phyloP scores from a whole-genome alignment of 2,888 invertebrate genomes.

The Agonopterix heracliana region DNA sequence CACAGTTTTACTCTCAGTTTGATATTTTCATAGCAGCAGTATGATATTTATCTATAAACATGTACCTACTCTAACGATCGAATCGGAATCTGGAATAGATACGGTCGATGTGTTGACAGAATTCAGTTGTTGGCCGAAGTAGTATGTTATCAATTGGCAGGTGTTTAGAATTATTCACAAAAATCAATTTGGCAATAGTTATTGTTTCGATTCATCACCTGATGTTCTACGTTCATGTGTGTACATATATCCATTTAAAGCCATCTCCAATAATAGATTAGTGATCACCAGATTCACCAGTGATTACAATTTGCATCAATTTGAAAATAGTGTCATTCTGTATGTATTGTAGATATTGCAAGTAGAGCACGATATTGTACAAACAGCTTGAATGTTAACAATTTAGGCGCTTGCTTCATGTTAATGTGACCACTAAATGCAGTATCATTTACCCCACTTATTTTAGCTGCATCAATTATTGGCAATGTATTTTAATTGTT shows the following conservation, averaged over 20 bases:
- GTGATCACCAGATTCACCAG: too few relatives aligned
- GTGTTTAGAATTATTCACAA: constrained; percentile 23
- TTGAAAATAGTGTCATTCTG: too few relatives aligned
- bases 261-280: too few relatives aligned
- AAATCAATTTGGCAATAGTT: constrained; percentile 32
- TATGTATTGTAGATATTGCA: not conserved
- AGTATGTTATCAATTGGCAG: constrained; percentile 36
- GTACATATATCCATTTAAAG: too few relatives aligned
- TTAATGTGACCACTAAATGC: constrained; percentile 12
- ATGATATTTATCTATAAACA: too few relatives aligned
- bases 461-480: constrained; percentile 16
- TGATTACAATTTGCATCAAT: too few relatives aligned
- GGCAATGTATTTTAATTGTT: constrained; percentile 61
- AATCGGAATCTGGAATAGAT: constrained; percentile 12
- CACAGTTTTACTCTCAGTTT: too few relatives aligned
- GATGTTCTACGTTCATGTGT: too few relatives aligned
- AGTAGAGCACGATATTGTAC: not conserved
- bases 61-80: not conserved
- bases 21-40: too few relatives aligned
- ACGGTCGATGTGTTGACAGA: constrained; percentile 25
- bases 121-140: constrained; percentile 21
- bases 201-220: too few relatives aligned
- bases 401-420: constrained; percentile 5
- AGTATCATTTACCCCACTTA: not conserved
- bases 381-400: constrained; percentile 1